Evolutionary conservation across 2,113 vertebrate genomes (phyloP), one percentile per base, ranked within the genome.

Genomic region (Gopherus evgoodei): DNA sequence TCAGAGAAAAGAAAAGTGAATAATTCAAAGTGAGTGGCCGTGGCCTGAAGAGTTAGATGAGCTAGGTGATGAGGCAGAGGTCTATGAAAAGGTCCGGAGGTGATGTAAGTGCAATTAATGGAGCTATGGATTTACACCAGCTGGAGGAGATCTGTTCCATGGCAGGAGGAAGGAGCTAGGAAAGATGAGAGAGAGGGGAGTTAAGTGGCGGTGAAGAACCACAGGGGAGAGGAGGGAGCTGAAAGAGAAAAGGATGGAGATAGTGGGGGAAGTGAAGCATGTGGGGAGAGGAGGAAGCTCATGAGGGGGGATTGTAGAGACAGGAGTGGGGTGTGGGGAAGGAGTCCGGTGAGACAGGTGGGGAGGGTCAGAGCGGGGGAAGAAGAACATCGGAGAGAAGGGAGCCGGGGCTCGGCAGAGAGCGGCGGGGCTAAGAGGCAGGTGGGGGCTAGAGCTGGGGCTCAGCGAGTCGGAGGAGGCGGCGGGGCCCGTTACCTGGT

Each of bases 401-500:
- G 29, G 2, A 38, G 24, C 4, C 5, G 38, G 29, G 19, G 42
- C 6, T 22, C 29, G 6, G 81, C 13, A 8, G 82, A 3, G 11
- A 21, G 50, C 49, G 2, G 35, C 24, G 3, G 31, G 22, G 9
- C 6, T 27, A 29, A 17, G 53, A 8, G 29, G 29, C 8, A 22
- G 49, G 29, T 31, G 8, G 5, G 35, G 44, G 65, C 25, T 5
- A 2, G 56, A 25, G 56, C 54, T 57, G 24, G 11, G 57, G n/a
- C 29, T 50, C 29, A 25, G 84, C 4, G 44, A 3, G 5, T 6
- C 8, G 11, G 31, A 8, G 5, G 54, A 24, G 54, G 24, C 24
- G 54, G 7, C 8, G 17, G 31, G 44, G 2, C 25, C 21, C 12
- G 10, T 94, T 97, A 99, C 99, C 99, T 99, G 99, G 97, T 99